Conservation (phyloP, 1,140 invertebrate species). For the Magallana angulata region DNA sequence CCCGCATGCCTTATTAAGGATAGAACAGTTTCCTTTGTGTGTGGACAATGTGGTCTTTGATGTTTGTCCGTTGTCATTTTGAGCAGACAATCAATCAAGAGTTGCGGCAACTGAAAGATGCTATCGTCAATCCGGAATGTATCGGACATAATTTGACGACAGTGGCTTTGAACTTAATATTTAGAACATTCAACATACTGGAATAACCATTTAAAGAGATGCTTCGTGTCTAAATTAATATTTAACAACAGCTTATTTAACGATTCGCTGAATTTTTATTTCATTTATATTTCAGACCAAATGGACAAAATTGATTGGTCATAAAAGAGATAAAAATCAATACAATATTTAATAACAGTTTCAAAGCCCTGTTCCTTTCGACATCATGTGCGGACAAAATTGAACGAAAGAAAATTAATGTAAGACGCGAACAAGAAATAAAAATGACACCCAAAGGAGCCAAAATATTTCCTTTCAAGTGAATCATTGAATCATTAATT, state of each 20-base stretch:
- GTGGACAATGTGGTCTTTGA: slow-evolving; percentile 17
- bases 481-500: neutral
- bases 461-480: neutral
- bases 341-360: neutral
- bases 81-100: neutral
- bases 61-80: neutral
- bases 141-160: neutral
- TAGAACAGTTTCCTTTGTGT: neutral
- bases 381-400: neutral
- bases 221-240: too few species aligned
- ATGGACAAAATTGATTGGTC: neutral
- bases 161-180: slow-evolving; percentile 5
- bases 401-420: neutral
- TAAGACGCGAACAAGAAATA: neutral
- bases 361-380: neutral
- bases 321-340: neutral
- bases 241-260: too few species aligned
- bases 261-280: too few species aligned
- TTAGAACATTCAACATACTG: neutral
- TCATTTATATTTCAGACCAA: too few species aligned
- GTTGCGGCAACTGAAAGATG: neutral
- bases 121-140: neutral
- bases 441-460: neutral
- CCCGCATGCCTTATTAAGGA: neutral
- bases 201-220: too few species aligned